phyloP scores from a whole-genome alignment of 1,140 invertebrate genomes.

The Euura saliciscinereae region DNA sequence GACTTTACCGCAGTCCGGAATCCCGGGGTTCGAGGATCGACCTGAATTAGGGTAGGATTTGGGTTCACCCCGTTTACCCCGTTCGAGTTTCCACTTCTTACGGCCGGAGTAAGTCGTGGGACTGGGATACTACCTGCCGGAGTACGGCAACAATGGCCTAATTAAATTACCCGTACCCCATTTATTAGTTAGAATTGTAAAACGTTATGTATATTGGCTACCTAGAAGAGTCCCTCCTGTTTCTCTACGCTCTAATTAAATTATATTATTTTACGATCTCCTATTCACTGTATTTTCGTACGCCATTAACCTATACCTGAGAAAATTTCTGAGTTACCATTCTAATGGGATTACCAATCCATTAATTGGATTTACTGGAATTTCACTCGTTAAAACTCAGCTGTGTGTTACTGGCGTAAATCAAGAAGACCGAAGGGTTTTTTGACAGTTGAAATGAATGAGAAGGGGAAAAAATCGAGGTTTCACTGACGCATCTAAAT shows the following conservation, averaged over 20 bases:
- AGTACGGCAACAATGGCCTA: not conserved
- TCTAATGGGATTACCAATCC: not conserved
- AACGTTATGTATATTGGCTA: conserved; percentile 6
- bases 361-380: not conserved
- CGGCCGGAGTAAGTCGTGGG: conserved; percentile 14
- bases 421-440: not conserved
- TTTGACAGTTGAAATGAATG: not conserved
- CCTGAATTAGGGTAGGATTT: not conserved
- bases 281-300: not conserved
- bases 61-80: not conserved
- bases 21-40: not conserved
- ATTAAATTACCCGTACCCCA: conserved; percentile 1
- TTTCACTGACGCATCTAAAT: too few species aligned
- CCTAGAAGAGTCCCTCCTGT: not conserved
- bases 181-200: conserved; percentile 29
- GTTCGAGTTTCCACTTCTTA: not conserved
- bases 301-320: not conserved
- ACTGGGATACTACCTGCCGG: not conserved
- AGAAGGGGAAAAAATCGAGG: not conserved
- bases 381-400: not conserved
- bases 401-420: not conserved
- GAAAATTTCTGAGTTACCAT: not conserved
- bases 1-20: not conserved
- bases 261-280: not conserved
- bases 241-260: conserved; percentile 1